A percentile compares a stretch with the other conserved stretches of the same genome.
Evolutionary conservation across 2,113 vertebrate species (phyloP).

Genomic region (Heloderma charlesbogerti): DNA sequence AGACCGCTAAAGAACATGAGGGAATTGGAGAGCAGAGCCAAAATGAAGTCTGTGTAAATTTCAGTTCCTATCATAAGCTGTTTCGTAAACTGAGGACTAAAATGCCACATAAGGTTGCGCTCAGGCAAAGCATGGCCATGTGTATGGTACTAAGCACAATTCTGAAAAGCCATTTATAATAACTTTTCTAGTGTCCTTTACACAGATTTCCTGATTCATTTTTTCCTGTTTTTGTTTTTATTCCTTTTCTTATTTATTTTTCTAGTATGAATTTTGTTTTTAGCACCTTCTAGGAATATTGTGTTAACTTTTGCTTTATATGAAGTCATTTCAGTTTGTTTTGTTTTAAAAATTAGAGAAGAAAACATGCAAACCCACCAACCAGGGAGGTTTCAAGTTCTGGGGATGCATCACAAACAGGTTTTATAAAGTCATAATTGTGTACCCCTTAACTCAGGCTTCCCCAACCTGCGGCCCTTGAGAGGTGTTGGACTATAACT

Average conservation of each 20-base stretch:
- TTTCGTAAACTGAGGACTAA: conserved; percentile 36
- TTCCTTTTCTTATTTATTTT: background rate
- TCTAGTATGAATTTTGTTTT: background rate
- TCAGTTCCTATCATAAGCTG: conserved; percentile 14
- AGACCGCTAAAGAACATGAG: conserved; percentile 55
- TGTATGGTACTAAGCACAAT: background rate
- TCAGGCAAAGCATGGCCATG: conserved; percentile 31
- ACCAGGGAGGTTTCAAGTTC: background rate
- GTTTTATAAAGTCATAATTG: background rate
- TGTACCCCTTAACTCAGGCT: background rate
- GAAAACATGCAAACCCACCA: background rate
- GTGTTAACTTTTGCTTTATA: background rate
- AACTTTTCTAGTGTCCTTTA: conserved; percentile 24
- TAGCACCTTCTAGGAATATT: background rate
- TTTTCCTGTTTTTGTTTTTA: background rate
- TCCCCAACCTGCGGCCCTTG: no score
- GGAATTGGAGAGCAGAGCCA: conserved; percentile 44
- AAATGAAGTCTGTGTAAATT: conserved; percentile 40
- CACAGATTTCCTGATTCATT: background rate
- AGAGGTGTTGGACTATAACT: no score
- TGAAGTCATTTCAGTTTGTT: background rate
- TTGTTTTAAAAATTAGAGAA: background rate
- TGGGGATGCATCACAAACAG: background rate
- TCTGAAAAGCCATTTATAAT: background rate
- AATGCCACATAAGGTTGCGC: conserved; percentile 40